phyloP scores from a whole-genome alignment of 1,140 invertebrate species.

The Cyphomyrmex costatus region DNA sequence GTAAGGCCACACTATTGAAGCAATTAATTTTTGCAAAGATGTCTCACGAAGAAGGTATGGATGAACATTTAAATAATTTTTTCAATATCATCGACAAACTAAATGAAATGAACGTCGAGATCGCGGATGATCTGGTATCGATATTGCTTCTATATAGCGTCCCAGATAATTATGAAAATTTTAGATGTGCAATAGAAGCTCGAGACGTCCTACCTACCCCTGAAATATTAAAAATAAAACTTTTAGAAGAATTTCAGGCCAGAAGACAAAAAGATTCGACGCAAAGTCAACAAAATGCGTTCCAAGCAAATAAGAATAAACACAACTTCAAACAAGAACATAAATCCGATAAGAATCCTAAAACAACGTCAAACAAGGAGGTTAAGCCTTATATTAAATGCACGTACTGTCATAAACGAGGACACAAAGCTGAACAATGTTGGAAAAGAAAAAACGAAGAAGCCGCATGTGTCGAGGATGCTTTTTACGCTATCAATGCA shows the following conservation, averaged over 20 bases:
- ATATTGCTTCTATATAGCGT: constrained; percentile 76
- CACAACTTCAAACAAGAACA: not conserved
- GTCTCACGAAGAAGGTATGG: constrained; percentile 51
- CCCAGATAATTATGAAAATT: constrained; percentile 74
- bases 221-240: constrained; percentile 61
- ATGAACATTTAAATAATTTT: constrained; percentile 51
- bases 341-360: not conserved
- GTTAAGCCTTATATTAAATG: not conserved
- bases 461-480: not conserved
- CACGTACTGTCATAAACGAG: not conserved
- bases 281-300: not conserved
- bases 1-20: constrained; percentile 58
- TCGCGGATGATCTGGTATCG: constrained; percentile 66
- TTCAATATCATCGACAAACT: constrained; percentile 54
- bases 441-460: not conserved
- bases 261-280: constrained; percentile 21
- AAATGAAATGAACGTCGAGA: constrained; percentile 64
- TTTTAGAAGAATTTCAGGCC: constrained; percentile 45
- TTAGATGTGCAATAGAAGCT: constrained; percentile 71
- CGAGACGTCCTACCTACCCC: constrained; percentile 64
- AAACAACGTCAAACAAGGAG: not conserved
- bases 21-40: constrained; percentile 56
- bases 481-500: not conserved
- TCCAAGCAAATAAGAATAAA: constrained; percentile 52
- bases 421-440: not conserved